A percentile compares a stretch with the other conserved stretches of the same genome.
Conservation (phyloP, 53 echinoderm and acorn worm species). For the Mesocentrotus franciscanus region DNA sequence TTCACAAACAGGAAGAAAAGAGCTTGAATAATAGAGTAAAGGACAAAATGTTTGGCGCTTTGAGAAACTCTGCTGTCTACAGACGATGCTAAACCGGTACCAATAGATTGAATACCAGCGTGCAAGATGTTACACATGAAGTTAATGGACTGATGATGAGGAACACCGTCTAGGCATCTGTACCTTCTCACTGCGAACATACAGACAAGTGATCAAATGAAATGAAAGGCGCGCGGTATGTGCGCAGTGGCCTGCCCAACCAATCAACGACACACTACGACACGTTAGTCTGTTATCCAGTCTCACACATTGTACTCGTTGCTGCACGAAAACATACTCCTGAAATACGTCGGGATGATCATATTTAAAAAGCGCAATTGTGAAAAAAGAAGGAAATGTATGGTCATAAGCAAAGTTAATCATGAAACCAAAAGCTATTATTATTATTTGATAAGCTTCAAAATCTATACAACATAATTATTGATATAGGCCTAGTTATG, state of each 20-base stretch:
- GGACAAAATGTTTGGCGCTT: neutral
- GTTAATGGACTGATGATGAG: slow-evolving; percentile 31
- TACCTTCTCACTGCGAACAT: neutral
- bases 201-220: neutral
- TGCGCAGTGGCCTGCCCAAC: slow-evolving; percentile 44
- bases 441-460: too few species aligned
- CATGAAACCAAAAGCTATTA: too few species aligned
- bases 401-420: too few species aligned
- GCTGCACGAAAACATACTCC: neutral
- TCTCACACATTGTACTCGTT: neutral
- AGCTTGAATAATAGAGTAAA: neutral
- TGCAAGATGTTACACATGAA: slow-evolving; percentile 23
- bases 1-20: neutral
- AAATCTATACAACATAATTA: too few species aligned
- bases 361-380: too few species aligned
- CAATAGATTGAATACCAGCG: slow-evolving; percentile 9
- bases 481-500: too few species aligned
- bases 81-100: neutral
- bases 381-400: too few species aligned
- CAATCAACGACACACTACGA: slow-evolving; percentile 44
- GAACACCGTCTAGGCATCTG: slow-evolving; percentile 1
- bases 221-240: slow-evolving; percentile 57
- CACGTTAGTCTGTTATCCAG: slow-evolving; percentile 29
- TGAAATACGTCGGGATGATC: neutral
- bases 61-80: neutral